phyloP scores from a whole-genome alignment of 92 coral and sea anemone genomes.

The Epizoanthus fatuus region DNA sequence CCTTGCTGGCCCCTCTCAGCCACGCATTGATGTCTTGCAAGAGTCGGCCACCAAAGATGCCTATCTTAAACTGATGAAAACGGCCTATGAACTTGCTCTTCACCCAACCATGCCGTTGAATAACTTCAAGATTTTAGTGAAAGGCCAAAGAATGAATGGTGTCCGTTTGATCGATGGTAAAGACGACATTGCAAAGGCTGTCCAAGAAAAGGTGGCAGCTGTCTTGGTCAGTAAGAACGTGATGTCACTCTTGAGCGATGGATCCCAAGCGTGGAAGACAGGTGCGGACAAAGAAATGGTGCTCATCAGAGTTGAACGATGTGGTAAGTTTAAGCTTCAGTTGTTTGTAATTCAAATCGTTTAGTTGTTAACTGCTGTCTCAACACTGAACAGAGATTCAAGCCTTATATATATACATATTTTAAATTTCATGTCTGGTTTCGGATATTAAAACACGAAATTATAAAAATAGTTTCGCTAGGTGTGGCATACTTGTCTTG shows the following conservation, averaged over 20 bases:
- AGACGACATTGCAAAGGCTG: conserved; percentile 41
- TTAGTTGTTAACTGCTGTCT: no score
- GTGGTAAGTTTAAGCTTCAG: background rate
- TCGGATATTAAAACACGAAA: no score
- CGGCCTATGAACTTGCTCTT: conserved; percentile 25
- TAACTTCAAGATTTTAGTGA: conserved; percentile 28
- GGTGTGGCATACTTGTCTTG: no score
- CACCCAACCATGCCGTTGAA: conserved; percentile 7
- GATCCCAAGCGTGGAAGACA: conserved; percentile 50
- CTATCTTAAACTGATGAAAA: conserved; percentile 28
- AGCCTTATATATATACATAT: no score
- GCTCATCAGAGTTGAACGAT: conserved; percentile 37
- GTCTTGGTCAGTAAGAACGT: conserved; percentile 29
- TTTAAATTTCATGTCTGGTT: no score
- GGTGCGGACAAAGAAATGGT: conserved; percentile 39
- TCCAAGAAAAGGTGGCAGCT: conserved; percentile 40
- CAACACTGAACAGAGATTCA: no score
- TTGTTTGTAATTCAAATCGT: no score
- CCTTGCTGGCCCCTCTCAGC: conserved; percentile 2
- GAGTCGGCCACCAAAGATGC: conserved; percentile 25
- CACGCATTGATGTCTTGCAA: background rate
- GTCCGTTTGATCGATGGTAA: conserved; percentile 39
- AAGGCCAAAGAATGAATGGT: conserved; percentile 47
- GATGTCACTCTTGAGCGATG: conserved; percentile 33
- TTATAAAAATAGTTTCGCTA: no score